Evolutionary conservation across 1,140 invertebrate genomes (phyloP).

Genomic region (Ptiloglossa arizonensis): DNA sequence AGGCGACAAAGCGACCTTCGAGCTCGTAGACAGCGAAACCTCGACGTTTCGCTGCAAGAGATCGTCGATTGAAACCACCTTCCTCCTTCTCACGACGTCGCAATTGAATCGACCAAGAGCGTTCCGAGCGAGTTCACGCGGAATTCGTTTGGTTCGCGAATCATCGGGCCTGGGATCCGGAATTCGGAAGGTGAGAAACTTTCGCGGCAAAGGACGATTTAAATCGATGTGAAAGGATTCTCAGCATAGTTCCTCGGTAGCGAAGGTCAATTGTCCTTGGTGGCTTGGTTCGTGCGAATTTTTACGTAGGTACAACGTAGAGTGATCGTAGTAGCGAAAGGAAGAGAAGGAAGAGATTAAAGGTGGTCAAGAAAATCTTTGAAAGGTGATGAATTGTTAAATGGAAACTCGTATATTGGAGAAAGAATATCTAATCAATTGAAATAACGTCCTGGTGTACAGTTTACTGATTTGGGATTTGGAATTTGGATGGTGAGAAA

Average conservation of each 20-base stretch:
- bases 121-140: constrained; percentile 12
- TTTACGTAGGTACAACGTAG: constrained; percentile 17
- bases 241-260: background rate
- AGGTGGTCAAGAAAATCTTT: too few species aligned
- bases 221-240: background rate
- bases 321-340: too few species aligned
- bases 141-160: background rate
- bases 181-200: constrained; percentile 21
- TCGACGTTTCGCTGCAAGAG: background rate
- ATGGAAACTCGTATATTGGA: too few species aligned
- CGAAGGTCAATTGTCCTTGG: constrained; percentile 22
- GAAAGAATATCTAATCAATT: too few species aligned
- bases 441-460: too few species aligned
- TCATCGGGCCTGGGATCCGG: background rate
- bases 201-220: background rate
- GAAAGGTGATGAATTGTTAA: too few species aligned
- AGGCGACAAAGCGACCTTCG: constrained; percentile 4
- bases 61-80: constrained; percentile 1
- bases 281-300: constrained; percentile 30
- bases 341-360: too few species aligned
- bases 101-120: background rate
- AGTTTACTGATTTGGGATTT: too few species aligned
- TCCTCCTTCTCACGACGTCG: background rate
- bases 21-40: background rate
- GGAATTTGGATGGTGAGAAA: constrained; percentile 8